Evolutionary conservation across 2,888 invertebrate species (phyloP), one percentile per base, ranked within the genome.

Genomic region (Andrena camellia): DNA sequence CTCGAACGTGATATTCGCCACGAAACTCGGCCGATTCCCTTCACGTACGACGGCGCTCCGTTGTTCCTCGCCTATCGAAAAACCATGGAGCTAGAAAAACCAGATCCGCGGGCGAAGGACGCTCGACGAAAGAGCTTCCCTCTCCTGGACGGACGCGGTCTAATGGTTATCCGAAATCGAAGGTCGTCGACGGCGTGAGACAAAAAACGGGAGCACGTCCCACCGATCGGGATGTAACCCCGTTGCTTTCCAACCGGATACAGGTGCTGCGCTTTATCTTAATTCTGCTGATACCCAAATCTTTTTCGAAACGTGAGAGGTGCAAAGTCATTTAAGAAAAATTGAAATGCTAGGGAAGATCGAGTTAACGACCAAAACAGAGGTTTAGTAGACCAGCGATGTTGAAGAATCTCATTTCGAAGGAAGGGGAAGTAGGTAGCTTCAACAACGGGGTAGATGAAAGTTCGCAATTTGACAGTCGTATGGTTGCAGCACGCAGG

Each of bases 81-180:
- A 48, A 31, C 20, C 48, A 64, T 26, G 48, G 35, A n/a, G 62
- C 29, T 29, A 5, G 50, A 48, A 60, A 33, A 29, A 66, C 7
- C 35, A 20, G 54, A 78, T 52, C 66, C 42, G 66, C 63, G 66
- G 42, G 26, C 29, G 67, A 74, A 78, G 70, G 69, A 74, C 73
- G 52, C 63, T 78, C 73, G 59, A 57, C 54, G 66, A 74, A 73
- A 78, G 71, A 67, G 79, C 33, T 23, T 10, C 8, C n/a, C 7
- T 33, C 31, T 1, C 13, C 29, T 10, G 60, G 13, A 60, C 26
- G 23, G 67, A 71, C 74, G 35, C 57, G 79, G 70, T 67, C 67
- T 59, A 79, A 82, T 71, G 82, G 74, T 75, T 78, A 72, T 73
- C 52, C 81, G 78, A 78, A 81, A 81, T 78, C 73, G 80, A 81